A percentile compares a stretch with the other conserved stretches of the same genome.
These are phyloP conservation scores for Drosophila phalerata DNA, from an alignment of 2,888 invertebrate genomes.

Conservation along the genomic window DNA sequence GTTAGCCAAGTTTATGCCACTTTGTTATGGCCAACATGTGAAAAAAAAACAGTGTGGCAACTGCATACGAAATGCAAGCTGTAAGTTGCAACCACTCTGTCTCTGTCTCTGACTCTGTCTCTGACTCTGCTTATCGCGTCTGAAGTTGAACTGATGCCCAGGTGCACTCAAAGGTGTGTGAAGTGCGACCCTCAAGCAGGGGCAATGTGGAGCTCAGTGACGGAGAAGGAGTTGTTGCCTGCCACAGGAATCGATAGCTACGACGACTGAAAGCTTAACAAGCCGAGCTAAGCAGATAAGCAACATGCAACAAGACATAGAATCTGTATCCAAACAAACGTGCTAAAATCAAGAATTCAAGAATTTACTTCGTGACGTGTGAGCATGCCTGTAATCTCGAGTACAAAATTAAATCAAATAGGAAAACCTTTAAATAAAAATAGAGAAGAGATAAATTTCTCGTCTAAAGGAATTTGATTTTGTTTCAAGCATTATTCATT, in stretches of 20 bases:
- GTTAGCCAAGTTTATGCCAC: constrained; percentile 71
- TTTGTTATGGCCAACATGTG: constrained; percentile 43
- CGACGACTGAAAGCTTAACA: constrained; percentile 43
- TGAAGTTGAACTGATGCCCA: constrained; percentile 30
- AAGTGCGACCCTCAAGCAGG: constrained; percentile 9
- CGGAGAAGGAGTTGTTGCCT: background rate
- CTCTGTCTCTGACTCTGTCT: background rate
- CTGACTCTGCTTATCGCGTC: constrained; percentile 29
- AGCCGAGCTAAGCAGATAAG: constrained; percentile 27
- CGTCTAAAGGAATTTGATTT: background rate
- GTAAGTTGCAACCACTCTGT: constrained; percentile 21
- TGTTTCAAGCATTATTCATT: background rate
- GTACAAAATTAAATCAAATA: background rate
- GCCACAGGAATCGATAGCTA: constrained; percentile 34
- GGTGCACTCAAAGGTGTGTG: constrained; percentile 27
- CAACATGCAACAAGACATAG: background rate
- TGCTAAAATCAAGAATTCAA: constrained; percentile 19
- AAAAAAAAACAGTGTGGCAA: constrained; percentile 31
- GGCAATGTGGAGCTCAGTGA: constrained; percentile 12
- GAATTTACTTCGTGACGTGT: constrained; percentile 13
- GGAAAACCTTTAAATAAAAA: background rate
- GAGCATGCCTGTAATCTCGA: background rate
- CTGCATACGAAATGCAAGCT: constrained; percentile 44
- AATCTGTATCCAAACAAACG: constrained; percentile 19
- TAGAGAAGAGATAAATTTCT: background rate